Evolutionary conservation across 2,113 vertebrate genomes (phyloP).

Genomic region (Phalacrocorax carbo): DNA sequence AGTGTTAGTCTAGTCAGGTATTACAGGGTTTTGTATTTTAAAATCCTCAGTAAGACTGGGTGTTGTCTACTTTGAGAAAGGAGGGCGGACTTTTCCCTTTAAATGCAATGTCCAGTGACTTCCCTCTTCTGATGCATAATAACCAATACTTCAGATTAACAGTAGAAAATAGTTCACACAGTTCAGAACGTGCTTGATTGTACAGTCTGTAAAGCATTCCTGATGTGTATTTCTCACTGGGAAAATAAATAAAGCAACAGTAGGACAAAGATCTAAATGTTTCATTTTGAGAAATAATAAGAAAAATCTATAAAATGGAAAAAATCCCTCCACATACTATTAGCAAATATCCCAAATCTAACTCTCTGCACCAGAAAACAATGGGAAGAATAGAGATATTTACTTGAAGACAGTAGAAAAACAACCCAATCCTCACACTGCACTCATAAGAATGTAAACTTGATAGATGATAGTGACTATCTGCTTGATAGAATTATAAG

Average conservation of each 20-base stretch:
- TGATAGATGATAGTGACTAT: neutral
- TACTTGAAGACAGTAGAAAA: neutral
- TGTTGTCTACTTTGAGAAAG: neutral
- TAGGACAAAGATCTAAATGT: neutral
- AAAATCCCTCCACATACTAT: neutral
- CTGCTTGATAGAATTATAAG: neutral
- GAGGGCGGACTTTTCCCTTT: neutral
- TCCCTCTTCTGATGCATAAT: neutral
- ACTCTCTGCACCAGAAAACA: neutral
- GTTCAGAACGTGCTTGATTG: neutral
- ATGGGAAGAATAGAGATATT: neutral
- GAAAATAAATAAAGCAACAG: neutral
- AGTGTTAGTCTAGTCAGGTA: neutral
- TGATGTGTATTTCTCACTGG: neutral
- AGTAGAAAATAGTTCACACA: neutral
- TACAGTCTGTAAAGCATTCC: neutral
- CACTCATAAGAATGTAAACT: neutral
- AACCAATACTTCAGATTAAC: neutral
- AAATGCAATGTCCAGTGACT: neutral
- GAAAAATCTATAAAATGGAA: neutral
- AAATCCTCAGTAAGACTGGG: neutral
- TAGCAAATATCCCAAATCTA: neutral
- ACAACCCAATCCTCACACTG: neutral
- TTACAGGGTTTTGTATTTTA: neutral
- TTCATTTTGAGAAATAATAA: neutral